Base-by-base conservation (phyloP, 1,140 invertebrate species). In the Tetragonula clypearis region DNA sequence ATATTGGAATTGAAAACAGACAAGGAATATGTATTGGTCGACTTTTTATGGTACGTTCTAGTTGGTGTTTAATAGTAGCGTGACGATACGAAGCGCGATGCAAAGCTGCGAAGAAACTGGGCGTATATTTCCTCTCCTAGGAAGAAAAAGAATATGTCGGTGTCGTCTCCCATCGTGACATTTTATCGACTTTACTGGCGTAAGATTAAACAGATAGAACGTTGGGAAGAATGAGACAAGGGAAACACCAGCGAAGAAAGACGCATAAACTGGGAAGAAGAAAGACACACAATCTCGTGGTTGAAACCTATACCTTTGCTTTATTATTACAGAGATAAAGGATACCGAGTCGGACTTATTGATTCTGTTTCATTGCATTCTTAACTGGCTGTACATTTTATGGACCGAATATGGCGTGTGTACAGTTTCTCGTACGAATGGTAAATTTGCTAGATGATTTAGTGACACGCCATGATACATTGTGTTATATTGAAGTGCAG, bases 251-350 rank as follows among this genome's bases (percentile, higher is more conserved):
- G 26, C 5, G 53, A 71, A 72, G 74, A 66, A 53, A 41, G 41
- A 23, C 35, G 30, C 21, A 14, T 2, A 58, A 21, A 77, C 11
- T 8, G 73, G 56, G 26, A 21, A 55, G 26, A 5, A 19, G n/a
- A 55, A 35, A 58, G 15, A 41, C 30, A 30, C 30, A 30, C 8
- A 19, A 55, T 81, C 60, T 15, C 19, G 62, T n/a, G 17, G n/a
- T 14, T 12, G 53, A 41, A 75, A 21, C 14, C 26, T n/a, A 49
- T 76, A 3, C 23, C 23, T 49, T 60, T 79, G 87, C 88, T 90
- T 93, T 93, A 92, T 93, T 92, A 91, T 90, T 66, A 6, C 56
- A 65, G 77, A 91, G 91, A 93, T 92, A 93, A 90, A 93, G 86
- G 72, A 80, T 62, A 88, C 81, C 58, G 79, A 74, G 58, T 84